Evolutionary conservation across 2,888 invertebrate species (phyloP).

Genomic region (Zootermopsis nevadensis): DNA sequence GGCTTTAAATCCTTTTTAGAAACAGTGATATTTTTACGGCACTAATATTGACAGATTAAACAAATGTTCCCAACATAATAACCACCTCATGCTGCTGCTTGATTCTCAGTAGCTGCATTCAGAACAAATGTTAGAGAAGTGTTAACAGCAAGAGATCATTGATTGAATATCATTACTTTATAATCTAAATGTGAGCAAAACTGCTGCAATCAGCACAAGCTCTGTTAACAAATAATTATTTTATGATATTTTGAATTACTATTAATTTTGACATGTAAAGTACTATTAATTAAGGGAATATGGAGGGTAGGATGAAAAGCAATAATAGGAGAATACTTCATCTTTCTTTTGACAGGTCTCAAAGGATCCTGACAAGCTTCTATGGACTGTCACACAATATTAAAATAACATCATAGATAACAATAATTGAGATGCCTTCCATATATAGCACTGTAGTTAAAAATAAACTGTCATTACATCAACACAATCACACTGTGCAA

Average conservation of each 20-base stretch:
- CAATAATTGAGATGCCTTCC: not conserved
- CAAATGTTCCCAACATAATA: not conserved
- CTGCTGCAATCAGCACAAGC: not conserved
- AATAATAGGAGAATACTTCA: not conserved
- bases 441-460: not conserved
- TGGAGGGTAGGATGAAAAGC: not conserved
- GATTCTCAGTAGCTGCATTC: not conserved
- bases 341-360: not conserved
- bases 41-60: not conserved
- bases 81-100: not conserved
- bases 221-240: not conserved
- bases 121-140: not conserved
- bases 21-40: not conserved
- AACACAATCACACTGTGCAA: conserved; percentile 8
- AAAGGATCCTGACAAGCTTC: not conserved
- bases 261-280: not conserved
- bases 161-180: not conserved
- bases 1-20: not conserved
- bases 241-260: not conserved
- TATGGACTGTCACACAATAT: not conserved
- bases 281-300: not conserved
- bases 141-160: not conserved
- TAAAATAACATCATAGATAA: not conserved
- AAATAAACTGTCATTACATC: conserved; percentile 14
- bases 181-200: not conserved